These are phyloP conservation scores for Miichthys miiuy DNA, from an alignment of 2,797 vertebrate genomes.

Conservation along the genomic window DNA sequence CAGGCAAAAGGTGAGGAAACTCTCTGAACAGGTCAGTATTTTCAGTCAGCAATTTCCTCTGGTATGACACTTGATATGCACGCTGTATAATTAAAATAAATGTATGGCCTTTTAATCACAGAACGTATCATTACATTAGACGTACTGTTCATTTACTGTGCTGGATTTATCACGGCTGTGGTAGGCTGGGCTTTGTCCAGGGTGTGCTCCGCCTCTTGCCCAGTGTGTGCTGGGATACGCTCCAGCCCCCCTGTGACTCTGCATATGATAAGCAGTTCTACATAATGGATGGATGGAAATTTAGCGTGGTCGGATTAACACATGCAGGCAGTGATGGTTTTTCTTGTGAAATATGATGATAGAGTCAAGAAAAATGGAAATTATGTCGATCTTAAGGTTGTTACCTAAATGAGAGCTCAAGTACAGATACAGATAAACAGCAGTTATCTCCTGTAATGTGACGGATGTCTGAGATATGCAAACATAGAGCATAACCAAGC, in stretches of 20 bases:
- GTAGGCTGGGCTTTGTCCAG: slow-evolving; percentile 35
- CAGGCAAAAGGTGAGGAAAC: neutral
- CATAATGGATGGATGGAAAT: slow-evolving; percentile 50
- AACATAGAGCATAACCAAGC: neutral
- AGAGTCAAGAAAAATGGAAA: slow-evolving; percentile 15
- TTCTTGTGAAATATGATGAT: slow-evolving; percentile 40
- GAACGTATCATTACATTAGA: slow-evolving; percentile 17
- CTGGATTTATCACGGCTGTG: slow-evolving; percentile 4
- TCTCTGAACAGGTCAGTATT: neutral
- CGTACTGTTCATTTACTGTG: slow-evolving; percentile 11
- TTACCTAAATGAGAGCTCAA: slow-evolving; percentile 6
- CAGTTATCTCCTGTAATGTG: neutral
- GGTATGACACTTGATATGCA: neutral
- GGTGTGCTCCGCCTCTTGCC: slow-evolving; percentile 12
- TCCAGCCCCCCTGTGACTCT: slow-evolving; percentile 29
- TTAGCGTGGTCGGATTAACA: slow-evolving; percentile 27
- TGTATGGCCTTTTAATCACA: neutral
- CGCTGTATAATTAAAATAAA: neutral
- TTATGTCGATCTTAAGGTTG: slow-evolving; percentile 8
- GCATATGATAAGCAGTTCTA: slow-evolving; percentile 54
- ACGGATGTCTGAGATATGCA: neutral
- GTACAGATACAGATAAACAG: slow-evolving; percentile 4
- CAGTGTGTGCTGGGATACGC: slow-evolving; percentile 21
- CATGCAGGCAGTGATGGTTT: neutral
- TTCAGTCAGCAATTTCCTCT: neutral